A percentile compares a stretch with the other conserved stretches of the same genome.
Conservation (phyloP, 2,888 invertebrate species). For the Parnassius glacialis region DNA sequence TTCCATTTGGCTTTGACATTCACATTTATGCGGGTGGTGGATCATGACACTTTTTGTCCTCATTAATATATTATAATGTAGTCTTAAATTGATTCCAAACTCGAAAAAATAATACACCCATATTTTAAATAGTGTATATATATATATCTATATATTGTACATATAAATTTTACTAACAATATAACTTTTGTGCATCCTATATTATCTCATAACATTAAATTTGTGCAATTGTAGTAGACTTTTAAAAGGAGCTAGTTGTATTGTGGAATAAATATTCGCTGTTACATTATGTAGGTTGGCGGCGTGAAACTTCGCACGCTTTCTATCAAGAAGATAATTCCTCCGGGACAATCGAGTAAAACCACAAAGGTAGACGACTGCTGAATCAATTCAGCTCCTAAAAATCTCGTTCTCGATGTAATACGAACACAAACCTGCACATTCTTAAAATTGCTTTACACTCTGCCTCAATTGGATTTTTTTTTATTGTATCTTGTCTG, state of each 20-base stretch:
- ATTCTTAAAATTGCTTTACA: constrained; percentile 16
- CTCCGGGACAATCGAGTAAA: constrained; percentile 65
- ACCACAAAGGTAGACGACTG: constrained; percentile 58
- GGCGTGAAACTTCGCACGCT: constrained; percentile 73
- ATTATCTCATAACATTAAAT: not conserved
- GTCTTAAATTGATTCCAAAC: too few relatives aligned
- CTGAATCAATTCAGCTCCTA: constrained; percentile 32
- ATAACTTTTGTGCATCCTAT: not conserved
- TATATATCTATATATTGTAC: too few relatives aligned
- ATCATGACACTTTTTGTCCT: constrained; percentile 4
- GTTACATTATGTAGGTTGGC: constrained; percentile 64
- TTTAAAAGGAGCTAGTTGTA: constrained; percentile 5
- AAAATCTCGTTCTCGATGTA: constrained; percentile 38
- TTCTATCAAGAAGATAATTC: constrained; percentile 77
- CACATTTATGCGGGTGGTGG: constrained; percentile 10
- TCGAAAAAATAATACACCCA: too few relatives aligned
- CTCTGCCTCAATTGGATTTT: not conserved
- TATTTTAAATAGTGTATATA: too few relatives aligned
- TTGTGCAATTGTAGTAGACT: not conserved
- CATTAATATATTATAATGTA: too few relatives aligned
- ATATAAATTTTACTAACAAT: constrained; percentile 1
- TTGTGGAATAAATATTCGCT: constrained; percentile 29
- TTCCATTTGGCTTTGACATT: constrained; percentile 45
- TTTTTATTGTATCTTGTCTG: not conserved
- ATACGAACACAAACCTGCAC: constrained; percentile 57